These are phyloP conservation scores for Cebidichthys violaceus DNA, from an alignment of 2,113 vertebrate species.

Conservation along the genomic window DNA sequence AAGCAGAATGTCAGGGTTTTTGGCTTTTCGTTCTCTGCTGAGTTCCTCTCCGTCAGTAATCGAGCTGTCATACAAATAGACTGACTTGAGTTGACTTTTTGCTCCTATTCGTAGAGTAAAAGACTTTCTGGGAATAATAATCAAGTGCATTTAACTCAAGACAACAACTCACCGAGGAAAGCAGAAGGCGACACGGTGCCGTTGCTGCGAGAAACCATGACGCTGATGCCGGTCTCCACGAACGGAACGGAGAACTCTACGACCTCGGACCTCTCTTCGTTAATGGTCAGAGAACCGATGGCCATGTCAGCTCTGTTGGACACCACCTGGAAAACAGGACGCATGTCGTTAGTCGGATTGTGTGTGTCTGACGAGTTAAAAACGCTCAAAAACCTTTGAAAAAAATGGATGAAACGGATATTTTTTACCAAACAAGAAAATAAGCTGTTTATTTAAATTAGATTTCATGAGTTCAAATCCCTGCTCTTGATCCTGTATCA, in stretches of 20 bases:
- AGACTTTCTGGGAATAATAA: background rate
- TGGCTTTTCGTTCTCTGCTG: background rate
- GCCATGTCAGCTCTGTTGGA: constrained; percentile 92
- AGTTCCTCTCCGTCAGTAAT: background rate
- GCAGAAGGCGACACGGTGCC: constrained; percentile 93
- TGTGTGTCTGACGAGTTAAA: background rate
- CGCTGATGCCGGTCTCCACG: constrained; percentile 93
- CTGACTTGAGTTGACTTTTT: background rate
- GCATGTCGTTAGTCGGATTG: background rate
- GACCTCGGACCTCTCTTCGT: constrained; percentile 91
- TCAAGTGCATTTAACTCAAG: too few species aligned
- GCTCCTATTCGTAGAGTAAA: background rate
- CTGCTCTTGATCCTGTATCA: background rate
- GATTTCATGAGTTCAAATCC: background rate
- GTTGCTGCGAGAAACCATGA: constrained; percentile 94
- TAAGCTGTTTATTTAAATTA: background rate
- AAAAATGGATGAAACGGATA: background rate
- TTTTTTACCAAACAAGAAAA: background rate
- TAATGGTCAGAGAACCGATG: constrained; percentile 93
- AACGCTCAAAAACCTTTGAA: background rate
- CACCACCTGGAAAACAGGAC: constrained; percentile 84
- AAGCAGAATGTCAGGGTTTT: background rate
- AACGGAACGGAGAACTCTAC: constrained; percentile 94
- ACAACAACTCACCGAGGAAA: constrained; percentile 85
- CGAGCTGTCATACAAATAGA: background rate